Conservation (phyloP, 1,140 invertebrate genomes). For the Meloidogyne floridensis region DNA sequence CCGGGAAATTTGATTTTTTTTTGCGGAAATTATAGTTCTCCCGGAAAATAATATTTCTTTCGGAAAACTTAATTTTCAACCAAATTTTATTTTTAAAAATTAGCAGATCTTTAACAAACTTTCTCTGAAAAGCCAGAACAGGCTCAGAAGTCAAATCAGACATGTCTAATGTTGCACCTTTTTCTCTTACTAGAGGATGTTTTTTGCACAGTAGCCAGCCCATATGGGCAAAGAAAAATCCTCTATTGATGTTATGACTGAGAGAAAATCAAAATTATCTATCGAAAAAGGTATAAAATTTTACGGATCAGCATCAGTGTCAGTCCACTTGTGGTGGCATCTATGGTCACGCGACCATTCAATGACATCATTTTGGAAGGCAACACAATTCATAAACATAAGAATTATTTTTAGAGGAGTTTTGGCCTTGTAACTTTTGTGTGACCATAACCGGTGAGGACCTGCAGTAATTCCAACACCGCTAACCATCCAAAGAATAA, state of each 20-base stretch:
- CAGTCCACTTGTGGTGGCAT: constrained; percentile 92
- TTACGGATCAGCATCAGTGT: constrained; percentile 71
- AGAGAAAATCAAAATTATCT: not conserved
- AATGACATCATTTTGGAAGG: constrained; percentile 87
- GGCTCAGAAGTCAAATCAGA: constrained; percentile 85
- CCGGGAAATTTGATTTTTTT: too few species aligned
- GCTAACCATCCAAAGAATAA: constrained; percentile 48
- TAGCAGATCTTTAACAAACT: constrained; percentile 14
- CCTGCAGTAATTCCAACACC: constrained; percentile 81
- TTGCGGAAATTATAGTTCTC: too few species aligned
- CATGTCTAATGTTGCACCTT: constrained; percentile 83
- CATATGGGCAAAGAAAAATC: constrained; percentile 93
- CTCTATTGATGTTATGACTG: constrained; percentile 83
- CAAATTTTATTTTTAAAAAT: too few species aligned
- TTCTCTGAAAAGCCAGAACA: constrained; percentile 83
- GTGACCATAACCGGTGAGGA: constrained; percentile 89
- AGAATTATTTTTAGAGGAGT: constrained; percentile 80
- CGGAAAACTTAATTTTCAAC: too few species aligned
- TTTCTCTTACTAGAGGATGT: constrained; percentile 83
- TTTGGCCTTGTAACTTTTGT: constrained; percentile 89
- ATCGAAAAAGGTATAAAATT: constrained; percentile 68
- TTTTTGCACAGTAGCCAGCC: constrained; percentile 89
- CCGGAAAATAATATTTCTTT: too few species aligned
- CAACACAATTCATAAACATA: constrained; percentile 78
- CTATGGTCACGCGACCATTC: constrained; percentile 92